Percentiles rank a stretch among this genome's conserved stretches.
Evolutionary conservation across 2,888 invertebrate species (phyloP).

Genomic region (Rhagium mordax): DNA sequence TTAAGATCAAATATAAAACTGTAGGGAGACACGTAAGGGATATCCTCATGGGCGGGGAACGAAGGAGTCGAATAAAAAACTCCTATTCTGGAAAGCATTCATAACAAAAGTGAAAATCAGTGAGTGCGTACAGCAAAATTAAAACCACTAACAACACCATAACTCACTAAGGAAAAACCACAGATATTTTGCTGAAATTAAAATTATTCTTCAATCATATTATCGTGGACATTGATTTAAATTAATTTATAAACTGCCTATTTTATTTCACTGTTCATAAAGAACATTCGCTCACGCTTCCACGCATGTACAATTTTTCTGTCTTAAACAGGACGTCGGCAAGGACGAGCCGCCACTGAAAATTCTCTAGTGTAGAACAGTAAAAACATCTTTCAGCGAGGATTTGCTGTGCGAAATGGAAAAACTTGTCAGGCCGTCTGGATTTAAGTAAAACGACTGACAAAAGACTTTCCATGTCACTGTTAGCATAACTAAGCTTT

Average conservation of each 20-base stretch:
- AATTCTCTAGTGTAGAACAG: neutral
- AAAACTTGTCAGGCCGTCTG: constrained; percentile 19
- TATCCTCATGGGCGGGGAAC: neutral
- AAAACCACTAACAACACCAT: too few relatives aligned
- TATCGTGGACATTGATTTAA: too few relatives aligned
- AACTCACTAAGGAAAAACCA: too few relatives aligned
- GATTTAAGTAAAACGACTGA: constrained; percentile 13
- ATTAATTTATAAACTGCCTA: too few relatives aligned
- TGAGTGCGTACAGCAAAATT: too few relatives aligned
- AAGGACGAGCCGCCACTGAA: neutral
- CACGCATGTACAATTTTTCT: too few relatives aligned
- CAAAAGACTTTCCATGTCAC: constrained; percentile 33
- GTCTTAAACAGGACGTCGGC: neutral
- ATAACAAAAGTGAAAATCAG: too few relatives aligned
- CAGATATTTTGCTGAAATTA: too few relatives aligned
- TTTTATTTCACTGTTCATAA: too few relatives aligned
- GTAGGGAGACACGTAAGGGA: neutral
- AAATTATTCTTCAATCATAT: too few relatives aligned
- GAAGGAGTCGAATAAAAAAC: neutral
- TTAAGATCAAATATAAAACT: neutral
- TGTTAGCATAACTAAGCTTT: constrained; percentile 27
- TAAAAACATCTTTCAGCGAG: constrained; percentile 3
- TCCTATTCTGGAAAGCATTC: too few relatives aligned
- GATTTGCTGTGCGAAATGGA: neutral
- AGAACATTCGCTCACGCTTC: too few relatives aligned